Evolutionary conservation across 2,797 vertebrate species (phyloP), one percentile per base, ranked within the genome.

Genomic region (Gymnoscopelus microlampas): DNA sequence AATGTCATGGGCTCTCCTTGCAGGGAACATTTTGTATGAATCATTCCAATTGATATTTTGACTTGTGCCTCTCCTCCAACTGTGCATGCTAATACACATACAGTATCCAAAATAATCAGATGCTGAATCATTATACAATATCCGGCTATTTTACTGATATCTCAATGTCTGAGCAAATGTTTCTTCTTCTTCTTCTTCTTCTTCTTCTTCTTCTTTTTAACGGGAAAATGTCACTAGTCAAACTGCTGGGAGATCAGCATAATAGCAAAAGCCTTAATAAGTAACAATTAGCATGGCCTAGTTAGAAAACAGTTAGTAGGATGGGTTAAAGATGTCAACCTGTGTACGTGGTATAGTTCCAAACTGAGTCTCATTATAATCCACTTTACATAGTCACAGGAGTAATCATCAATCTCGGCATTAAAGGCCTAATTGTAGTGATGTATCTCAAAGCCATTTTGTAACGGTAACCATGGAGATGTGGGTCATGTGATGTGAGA

Each of bases 381-480:
- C 49, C 24, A 62, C 69, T 71, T 76, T 82, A 53, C 60, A 61
- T 23, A 50, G 73, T 53, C 77, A 29, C 3, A 59, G 54, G 57
- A 83, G 80, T 82, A 83, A 78, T 11, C 58, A 47, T 61, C 10
- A 29, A 29, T 29, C 26, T 29, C 26, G 2, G 2, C 26, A 29
- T 64, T 35, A 15, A 62, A 69, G 76, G 57, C 62, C 63, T 67
- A 58, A 11, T 51, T 44, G 7, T 66, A 72, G 53, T 71, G 59
- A 62, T 79, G 64, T 50, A 71, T 68, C 71, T 76, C 5, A 67
- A 60, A 80, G 87, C 89, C 90, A 91, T 91, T 90, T 90, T 90
- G 85, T 75, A 90, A 68, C 47, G 63, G 93, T 94, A 87, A 85
- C 92, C 89, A 93, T 92, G 90, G 92, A 78, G 83, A 94, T 86